These are phyloP conservation scores for Falco berigora DNA, from an alignment of 2,797 vertebrate species.

Conservation along the genomic window DNA sequence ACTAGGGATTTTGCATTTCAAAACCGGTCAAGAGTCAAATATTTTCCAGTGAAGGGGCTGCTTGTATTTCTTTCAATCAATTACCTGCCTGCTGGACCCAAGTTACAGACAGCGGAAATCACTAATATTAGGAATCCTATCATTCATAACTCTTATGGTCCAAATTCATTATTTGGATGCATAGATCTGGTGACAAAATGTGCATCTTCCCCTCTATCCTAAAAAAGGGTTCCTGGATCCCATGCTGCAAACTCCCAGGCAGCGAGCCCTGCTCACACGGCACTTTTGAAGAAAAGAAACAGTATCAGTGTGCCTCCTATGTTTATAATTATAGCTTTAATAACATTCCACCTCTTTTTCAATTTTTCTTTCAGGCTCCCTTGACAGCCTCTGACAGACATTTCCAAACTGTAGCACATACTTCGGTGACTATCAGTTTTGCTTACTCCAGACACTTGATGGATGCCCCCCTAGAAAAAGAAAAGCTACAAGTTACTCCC, in stretches of 20 bases:
- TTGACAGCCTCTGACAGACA: background rate
- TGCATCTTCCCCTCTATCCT: background rate
- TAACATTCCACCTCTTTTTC: slow-evolving; percentile 12
- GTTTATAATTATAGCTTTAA: slow-evolving; percentile 11
- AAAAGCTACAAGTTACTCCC: background rate
- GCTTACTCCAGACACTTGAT: background rate
- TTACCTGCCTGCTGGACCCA: background rate
- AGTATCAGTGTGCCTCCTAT: background rate
- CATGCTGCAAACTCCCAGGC: background rate
- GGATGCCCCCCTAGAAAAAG: background rate
- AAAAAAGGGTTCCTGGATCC: background rate
- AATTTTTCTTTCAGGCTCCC: background rate
- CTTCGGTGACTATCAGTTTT: background rate
- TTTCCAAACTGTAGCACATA: background rate
- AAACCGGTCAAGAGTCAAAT: background rate
- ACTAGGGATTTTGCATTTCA: background rate
- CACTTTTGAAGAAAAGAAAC: background rate
- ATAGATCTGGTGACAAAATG: background rate
- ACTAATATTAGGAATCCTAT: background rate
- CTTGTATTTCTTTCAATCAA: background rate
- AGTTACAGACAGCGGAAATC: background rate
- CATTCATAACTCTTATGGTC: background rate
- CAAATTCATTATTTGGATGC: background rate
- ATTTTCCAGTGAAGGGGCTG: background rate
- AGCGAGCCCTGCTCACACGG: background rate